Base-by-base conservation (phyloP, 1,140 invertebrate species). In the Apis cerana region DNA sequence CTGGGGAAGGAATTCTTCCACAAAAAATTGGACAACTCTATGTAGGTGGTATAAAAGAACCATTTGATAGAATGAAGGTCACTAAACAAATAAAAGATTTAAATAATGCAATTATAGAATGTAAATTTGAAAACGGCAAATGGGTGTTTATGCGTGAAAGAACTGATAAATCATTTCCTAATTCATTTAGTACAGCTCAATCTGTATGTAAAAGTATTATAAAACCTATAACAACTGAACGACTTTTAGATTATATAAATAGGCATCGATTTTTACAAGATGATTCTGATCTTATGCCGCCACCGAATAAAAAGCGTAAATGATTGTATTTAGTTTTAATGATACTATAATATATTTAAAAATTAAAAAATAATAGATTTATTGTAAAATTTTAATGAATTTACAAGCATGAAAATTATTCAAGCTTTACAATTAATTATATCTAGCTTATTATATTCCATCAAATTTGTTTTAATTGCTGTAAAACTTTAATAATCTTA, bases 81-180 rank as follows among this genome's bases (percentile, higher is more conserved):
- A 96, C 95, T 0, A 98, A 97, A 93, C 95, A 95, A 1, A 90
- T 99, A 1, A 97, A 96, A 85, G 95, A 97, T 69, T 94, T 98
- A 61, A 95, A 99, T 93, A 97, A 97, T 86, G 99, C 99, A 94
- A 99, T 99, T 68, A 97, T 99, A 61, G 99, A 99, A 94, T 99
- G 99, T 93, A 97, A 97, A 89, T 96, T 94, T 88, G 95, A 97
- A 58, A 95, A 96, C 67, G 94, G 95, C 54, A 92, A 96, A 82
- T 99, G 99, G 99, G 95, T 97, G 65, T 99, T 99, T 91, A 98
- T 99, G 97, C 95, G 99, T 72, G 97, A 99, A 93, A 95, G 99
- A 90, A 99, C 97, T 0, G 99, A 99, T 93, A 99, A 99, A 94
- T 98, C 98, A 2, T 98, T 97, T 94, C 99, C 99, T 2, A 99